Evolutionary conservation across 1,140 invertebrate genomes (phyloP).

Genomic region (Saccostrea glomerata): DNA sequence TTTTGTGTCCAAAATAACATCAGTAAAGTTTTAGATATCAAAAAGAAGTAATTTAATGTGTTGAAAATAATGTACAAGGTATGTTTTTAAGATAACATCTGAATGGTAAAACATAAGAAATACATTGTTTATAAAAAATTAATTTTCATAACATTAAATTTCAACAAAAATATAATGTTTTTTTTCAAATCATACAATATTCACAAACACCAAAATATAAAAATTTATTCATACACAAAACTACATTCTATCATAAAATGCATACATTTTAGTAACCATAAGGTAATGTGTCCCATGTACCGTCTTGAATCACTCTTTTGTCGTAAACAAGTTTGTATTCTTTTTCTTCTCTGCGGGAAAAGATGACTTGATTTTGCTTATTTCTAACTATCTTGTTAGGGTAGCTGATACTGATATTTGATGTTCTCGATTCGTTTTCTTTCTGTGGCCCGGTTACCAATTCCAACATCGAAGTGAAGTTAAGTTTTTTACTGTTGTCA

Average conservation of each 20-base stretch:
- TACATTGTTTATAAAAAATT: background rate
- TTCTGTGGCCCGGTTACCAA: slow-evolving; percentile 7
- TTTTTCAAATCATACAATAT: background rate
- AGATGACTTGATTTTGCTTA: slow-evolving; percentile 6
- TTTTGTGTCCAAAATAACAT: background rate
- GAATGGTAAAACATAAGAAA: background rate
- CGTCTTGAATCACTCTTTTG: slow-evolving; percentile 25
- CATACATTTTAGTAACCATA: slow-evolving; percentile 46
- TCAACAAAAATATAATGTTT: background rate
- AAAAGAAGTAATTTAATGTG: background rate
- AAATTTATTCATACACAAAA: slow-evolving; percentile 13
- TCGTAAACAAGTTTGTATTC: slow-evolving; percentile 47
- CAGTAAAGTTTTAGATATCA: background rate
- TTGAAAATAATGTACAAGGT: slow-evolving; percentile 9
- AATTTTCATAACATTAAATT: background rate
- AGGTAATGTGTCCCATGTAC: slow-evolving; percentile 13
- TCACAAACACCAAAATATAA: background rate
- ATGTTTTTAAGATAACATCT: background rate
- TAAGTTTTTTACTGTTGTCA: slow-evolving; percentile 45
- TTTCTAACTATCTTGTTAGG: slow-evolving; percentile 39
- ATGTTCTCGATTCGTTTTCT: slow-evolving; percentile 4
- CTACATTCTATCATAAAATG: background rate
- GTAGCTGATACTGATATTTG: slow-evolving; percentile 10
- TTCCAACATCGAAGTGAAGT: slow-evolving; percentile 45
- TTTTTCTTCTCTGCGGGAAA: slow-evolving; percentile 42